These are phyloP conservation scores for Chelon auratus DNA, from an alignment of 2,797 vertebrate species.

Conservation along the genomic window DNA sequence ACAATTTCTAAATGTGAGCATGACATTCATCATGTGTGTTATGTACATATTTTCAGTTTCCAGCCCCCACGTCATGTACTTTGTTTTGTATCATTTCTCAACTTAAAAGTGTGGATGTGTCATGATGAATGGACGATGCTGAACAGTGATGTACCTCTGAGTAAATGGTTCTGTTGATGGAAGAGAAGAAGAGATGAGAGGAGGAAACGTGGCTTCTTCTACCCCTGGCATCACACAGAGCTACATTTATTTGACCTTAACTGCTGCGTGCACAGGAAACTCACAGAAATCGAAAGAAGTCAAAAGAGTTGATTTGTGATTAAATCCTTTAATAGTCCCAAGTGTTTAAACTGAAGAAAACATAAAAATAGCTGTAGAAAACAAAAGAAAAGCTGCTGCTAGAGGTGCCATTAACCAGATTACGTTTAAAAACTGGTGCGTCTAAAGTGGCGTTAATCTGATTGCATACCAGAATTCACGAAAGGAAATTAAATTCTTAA, in stretches of 20 bases:
- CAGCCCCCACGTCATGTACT: not conserved
- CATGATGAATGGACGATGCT: conserved; percentile 20
- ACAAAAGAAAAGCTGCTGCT: conserved; percentile 61
- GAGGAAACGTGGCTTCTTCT: not conserved
- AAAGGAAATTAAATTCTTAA: conserved; percentile 20
- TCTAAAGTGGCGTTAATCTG: conserved; percentile 32
- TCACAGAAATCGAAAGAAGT: conserved; percentile 70
- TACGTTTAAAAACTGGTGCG: conserved; percentile 18
- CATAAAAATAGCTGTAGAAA: conserved; percentile 78
- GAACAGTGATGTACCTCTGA: conserved; percentile 21
- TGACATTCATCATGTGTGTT: conserved; percentile 54
- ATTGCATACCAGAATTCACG: conserved; percentile 27
- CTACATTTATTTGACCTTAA: conserved; percentile 3
- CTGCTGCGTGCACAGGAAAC: conserved; percentile 40
- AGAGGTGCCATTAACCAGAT: conserved; percentile 52
- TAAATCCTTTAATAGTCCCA: conserved; percentile 80
- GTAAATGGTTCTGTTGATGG: conserved; percentile 25
- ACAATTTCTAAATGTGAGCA: conserved; percentile 48
- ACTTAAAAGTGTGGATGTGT: conserved; percentile 9
- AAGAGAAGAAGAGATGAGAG: conserved; percentile 19
- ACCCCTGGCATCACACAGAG: not conserved
- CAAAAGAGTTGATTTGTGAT: conserved; percentile 70
- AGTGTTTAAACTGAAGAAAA: conserved; percentile 73
- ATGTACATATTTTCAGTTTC: conserved; percentile 57
- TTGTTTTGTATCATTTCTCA: not conserved